phyloP scores from a whole-genome alignment of 2,113 vertebrate genomes.

The Saguinus imperator region DNA sequence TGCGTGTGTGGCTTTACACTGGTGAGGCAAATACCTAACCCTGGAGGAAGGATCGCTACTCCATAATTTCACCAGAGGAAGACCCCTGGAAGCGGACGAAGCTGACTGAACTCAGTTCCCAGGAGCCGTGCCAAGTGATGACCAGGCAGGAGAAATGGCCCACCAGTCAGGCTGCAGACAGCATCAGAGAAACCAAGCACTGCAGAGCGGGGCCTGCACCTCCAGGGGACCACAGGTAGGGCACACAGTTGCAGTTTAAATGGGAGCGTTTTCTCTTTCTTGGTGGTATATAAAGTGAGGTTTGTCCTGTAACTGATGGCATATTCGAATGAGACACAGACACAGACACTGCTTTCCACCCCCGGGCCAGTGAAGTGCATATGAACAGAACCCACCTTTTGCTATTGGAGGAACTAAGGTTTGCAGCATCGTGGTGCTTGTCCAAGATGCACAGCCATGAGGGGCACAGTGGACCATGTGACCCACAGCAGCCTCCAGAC shows the following conservation, averaged over 20 bases:
- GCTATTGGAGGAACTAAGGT: background rate
- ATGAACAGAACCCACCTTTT: background rate
- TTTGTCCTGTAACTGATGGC: background rate
- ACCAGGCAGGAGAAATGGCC: background rate
- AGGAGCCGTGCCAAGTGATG: background rate
- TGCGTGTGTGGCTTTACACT: too few species aligned
- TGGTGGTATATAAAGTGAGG: background rate
- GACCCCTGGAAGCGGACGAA: background rate
- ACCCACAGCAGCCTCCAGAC: background rate
- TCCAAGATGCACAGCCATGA: background rate
- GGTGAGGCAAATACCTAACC: background rate
- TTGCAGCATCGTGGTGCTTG: background rate
- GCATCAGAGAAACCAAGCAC: fast-evolving
- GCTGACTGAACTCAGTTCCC: too few species aligned
- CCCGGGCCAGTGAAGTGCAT: background rate
- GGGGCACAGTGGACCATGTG: background rate
- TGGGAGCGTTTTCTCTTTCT: background rate
- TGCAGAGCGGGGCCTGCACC: fast-evolving
- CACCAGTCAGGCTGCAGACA: too few species aligned
- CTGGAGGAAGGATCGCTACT: background rate
- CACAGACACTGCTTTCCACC: fast-evolving
- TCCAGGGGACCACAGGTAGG: fast-evolving
- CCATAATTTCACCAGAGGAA: background rate
- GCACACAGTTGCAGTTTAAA: fast-evolving
- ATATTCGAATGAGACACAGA: background rate